A percentile compares a stretch with the other conserved stretches of the same genome.
Evolutionary conservation across 2,888 invertebrate species (phyloP).

Genomic region (Ophraella communa): DNA sequence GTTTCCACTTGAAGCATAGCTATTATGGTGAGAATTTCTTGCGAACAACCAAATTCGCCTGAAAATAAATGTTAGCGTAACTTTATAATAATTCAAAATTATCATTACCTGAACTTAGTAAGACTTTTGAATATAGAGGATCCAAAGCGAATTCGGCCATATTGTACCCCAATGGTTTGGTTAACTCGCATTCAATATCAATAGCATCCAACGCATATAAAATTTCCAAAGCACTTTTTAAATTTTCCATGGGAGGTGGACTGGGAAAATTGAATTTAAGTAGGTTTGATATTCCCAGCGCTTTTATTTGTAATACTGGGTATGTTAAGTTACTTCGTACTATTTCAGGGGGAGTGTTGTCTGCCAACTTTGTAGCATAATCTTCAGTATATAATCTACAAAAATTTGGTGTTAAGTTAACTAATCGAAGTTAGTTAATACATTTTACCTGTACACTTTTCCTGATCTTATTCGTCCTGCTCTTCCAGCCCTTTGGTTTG

Average conservation of each 20-base stretch:
- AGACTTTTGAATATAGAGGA: slow-evolving; percentile 85
- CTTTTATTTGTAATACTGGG: slow-evolving; percentile 88
- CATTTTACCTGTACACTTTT: slow-evolving; percentile 77
- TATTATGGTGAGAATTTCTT: slow-evolving; percentile 88
- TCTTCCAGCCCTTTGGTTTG: slow-evolving; percentile 90
- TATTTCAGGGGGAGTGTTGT: slow-evolving; percentile 89
- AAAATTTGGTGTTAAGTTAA: slow-evolving; percentile 15
- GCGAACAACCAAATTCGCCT: slow-evolving; percentile 89
- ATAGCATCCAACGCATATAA: slow-evolving; percentile 85
- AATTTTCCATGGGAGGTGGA: slow-evolving; percentile 88
- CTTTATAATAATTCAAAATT: not conserved
- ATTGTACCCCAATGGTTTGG: slow-evolving; percentile 75
- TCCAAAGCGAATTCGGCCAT: slow-evolving; percentile 93
- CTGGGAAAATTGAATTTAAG: slow-evolving; percentile 91
- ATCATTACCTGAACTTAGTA: slow-evolving; percentile 79
- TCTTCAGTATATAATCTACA: slow-evolving; percentile 79
- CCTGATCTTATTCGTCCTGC: slow-evolving; percentile 87
- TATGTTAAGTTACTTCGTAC: slow-evolving; percentile 85
- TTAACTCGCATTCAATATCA: slow-evolving; percentile 78
- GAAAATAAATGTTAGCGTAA: slow-evolving; percentile 36
- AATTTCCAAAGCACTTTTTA: slow-evolving; percentile 84
- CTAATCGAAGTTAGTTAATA: not conserved
- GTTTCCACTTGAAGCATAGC: slow-evolving; percentile 95
- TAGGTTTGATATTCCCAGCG: slow-evolving; percentile 92
- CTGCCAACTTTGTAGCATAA: slow-evolving; percentile 73